Evolutionary conservation across 2,797 vertebrate species (phyloP).

Genomic region (Phoxinus dragarum): DNA sequence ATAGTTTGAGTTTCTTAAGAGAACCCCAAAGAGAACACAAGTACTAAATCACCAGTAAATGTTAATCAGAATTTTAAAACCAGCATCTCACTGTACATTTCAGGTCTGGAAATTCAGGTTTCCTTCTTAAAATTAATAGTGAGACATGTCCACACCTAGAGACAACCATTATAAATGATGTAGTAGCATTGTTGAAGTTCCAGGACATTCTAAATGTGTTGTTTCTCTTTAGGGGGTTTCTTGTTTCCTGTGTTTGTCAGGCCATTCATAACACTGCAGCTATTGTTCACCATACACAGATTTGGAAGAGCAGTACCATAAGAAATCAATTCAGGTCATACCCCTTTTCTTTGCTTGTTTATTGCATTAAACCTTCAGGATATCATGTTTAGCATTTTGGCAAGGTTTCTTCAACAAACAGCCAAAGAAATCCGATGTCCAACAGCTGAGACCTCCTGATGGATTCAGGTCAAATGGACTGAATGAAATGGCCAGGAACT

Average conservation of each 20-base stretch:
- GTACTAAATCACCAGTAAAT: slow-evolving; percentile 6
- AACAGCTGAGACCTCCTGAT: slow-evolving; percentile 38
- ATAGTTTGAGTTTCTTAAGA: background rate
- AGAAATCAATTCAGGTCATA: slow-evolving; percentile 60
- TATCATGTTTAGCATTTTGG: slow-evolving; percentile 53
- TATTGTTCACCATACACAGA: slow-evolving; percentile 52
- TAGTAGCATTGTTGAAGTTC: background rate
- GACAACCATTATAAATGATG: background rate
- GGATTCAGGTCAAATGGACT: background rate
- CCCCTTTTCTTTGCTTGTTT: slow-evolving; percentile 53
- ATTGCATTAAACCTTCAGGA: slow-evolving; percentile 55
- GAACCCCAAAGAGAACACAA: background rate
- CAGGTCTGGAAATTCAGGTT: background rate
- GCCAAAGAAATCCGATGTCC: slow-evolving; percentile 61
- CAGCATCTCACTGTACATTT: background rate
- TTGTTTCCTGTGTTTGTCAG: slow-evolving; percentile 60
- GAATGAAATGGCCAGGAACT: slow-evolving; percentile 32
- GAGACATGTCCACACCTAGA: background rate
- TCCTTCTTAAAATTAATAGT: slow-evolving; percentile 9
- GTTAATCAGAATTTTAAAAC: background rate
- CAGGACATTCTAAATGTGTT: slow-evolving; percentile 51
- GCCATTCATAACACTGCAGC: slow-evolving; percentile 53
- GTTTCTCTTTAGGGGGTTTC: slow-evolving; percentile 27
- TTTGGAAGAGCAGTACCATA: slow-evolving; percentile 48
- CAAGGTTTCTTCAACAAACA: slow-evolving; percentile 27